These are phyloP conservation scores for Danio kyathit DNA, from an alignment of 2,797 vertebrate genomes.

Conservation along the genomic window DNA sequence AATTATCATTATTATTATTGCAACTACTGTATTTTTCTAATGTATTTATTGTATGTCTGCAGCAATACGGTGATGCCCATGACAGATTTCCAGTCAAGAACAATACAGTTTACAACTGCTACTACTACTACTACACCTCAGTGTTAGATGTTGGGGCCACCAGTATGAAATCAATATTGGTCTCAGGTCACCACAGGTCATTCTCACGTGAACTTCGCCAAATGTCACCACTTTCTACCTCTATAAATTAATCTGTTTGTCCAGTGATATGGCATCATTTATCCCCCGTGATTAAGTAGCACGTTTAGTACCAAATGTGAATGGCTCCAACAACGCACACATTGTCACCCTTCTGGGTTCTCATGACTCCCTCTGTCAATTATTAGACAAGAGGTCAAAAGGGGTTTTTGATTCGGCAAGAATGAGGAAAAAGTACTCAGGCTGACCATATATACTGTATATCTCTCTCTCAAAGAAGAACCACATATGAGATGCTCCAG, in stretches of 20 bases:
- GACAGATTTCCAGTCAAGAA: too few relatives aligned
- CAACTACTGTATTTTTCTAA: too few relatives aligned
- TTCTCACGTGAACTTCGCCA: slow-evolving; percentile 73
- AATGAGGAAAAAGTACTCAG: slow-evolving; percentile 82
- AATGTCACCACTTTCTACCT: slow-evolving; percentile 66
- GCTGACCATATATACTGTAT: slow-evolving; percentile 57
- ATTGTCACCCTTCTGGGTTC: slow-evolving; percentile 84
- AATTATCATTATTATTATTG: too few relatives aligned
- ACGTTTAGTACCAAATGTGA: slow-evolving; percentile 54
- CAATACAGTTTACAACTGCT: too few relatives aligned
- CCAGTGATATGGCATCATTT: slow-evolving; percentile 67
- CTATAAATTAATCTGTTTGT: slow-evolving; percentile 76
- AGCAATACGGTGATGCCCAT: too few relatives aligned
- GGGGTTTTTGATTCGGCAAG: slow-evolving; percentile 68
- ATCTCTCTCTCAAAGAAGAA: slow-evolving; percentile 47
- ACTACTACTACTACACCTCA: too few relatives aligned
- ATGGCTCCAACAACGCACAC: slow-evolving; percentile 78
- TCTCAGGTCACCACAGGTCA: slow-evolving; percentile 11
- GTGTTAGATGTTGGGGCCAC: neutral
- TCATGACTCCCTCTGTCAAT: slow-evolving; percentile 86
- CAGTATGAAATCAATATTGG: slow-evolving; percentile 25
- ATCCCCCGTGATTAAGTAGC: slow-evolving; percentile 79
- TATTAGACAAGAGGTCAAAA: slow-evolving; percentile 79
- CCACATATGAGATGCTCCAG: neutral
- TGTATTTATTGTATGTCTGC: too few relatives aligned